Percentiles rank a stretch among this genome's conserved stretches.
These are phyloP conservation scores for Craniophora ligustri DNA, from an alignment of 2,888 invertebrate species.

Conservation along the genomic window DNA sequence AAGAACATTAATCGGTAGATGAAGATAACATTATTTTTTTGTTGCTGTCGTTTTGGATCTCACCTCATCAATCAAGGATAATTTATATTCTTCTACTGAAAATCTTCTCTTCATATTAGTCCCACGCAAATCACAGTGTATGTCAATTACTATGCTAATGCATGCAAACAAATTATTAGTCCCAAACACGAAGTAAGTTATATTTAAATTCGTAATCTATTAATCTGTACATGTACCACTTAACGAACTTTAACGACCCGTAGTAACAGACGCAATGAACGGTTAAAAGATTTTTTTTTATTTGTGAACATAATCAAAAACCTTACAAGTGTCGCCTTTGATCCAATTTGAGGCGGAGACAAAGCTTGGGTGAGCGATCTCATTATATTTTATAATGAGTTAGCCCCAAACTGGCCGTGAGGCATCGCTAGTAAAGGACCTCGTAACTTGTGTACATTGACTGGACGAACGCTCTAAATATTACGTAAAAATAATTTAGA, in stretches of 20 bases:
- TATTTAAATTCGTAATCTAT: too few species aligned
- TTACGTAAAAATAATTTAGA: too few species aligned
- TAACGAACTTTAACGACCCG: not conserved
- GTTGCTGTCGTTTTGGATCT: too few species aligned
- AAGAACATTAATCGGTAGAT: too few species aligned
- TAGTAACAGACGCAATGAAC: not conserved
- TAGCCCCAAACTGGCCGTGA: constrained; percentile 16
- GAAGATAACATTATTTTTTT: too few species aligned
- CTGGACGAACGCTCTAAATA: not conserved
- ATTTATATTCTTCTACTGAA: too few species aligned
- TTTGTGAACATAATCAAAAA: constrained; percentile 1
- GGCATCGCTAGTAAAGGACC: constrained; percentile 29
- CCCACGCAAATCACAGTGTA: too few species aligned
- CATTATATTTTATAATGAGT: constrained; percentile 55
- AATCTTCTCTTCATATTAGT: too few species aligned
- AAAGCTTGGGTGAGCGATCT: constrained; percentile 29
- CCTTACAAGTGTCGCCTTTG: constrained; percentile 11
- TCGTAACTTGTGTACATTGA: constrained; percentile 17
- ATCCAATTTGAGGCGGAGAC: constrained; percentile 31
- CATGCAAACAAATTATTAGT: too few species aligned
- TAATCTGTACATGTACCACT: not conserved
- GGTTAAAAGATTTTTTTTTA: not conserved
- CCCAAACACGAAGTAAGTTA: too few species aligned
- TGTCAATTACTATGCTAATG: too few species aligned
- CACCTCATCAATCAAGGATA: too few species aligned